Evolutionary conservation across 2,888 invertebrate species (phyloP), one percentile per base, ranked within the genome.

Genomic region (Troilus luridus): DNA sequence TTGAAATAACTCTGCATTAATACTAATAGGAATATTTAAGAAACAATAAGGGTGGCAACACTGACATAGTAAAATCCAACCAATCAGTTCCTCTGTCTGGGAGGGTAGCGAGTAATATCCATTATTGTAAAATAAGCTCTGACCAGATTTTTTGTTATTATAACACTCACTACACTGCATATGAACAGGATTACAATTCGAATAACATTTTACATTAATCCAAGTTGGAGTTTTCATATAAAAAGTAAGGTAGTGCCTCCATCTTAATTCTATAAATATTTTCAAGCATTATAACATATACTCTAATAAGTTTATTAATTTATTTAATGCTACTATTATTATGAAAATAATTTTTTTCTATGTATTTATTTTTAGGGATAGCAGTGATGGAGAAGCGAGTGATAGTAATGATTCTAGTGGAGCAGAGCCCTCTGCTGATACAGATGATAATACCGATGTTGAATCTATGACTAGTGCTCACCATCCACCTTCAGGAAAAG

Each of bases 351-450:
- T 7, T 62, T 62, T 5, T 21, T 17, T 88, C 24, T 58, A 91
- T 67, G 60, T 58, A 27, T 88, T 90, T 91, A 64, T 89, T 92
- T 92, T n/a, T 81, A 94, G 95, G 91, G 96, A 96, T 91, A 96
- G 95, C 91, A 96, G 96, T 92, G 96, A 96, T 81, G 95, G 94
- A 0, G 95, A 95, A 91, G 94, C 94, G 21, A 95, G 94, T 90
- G 95, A 95, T 92, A 94, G 94, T 10, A 95, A 95, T 81, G 94
- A 94, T 41, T 94, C 94, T 0, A 94, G 94, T 92, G 94, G 94
- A n/a, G 94, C 94, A 88, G 94, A 94, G 88, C 93, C 93, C 12
- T 93, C 94, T 17, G 93, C 93, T 41, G 93, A 93, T 72, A 93
- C 94, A 17, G 94, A 94, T 27, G 94, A 94, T 91, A 93, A 93